phyloP scores from a whole-genome alignment of 2,888 invertebrate species.

The Leptopilina drosophilae region DNA sequence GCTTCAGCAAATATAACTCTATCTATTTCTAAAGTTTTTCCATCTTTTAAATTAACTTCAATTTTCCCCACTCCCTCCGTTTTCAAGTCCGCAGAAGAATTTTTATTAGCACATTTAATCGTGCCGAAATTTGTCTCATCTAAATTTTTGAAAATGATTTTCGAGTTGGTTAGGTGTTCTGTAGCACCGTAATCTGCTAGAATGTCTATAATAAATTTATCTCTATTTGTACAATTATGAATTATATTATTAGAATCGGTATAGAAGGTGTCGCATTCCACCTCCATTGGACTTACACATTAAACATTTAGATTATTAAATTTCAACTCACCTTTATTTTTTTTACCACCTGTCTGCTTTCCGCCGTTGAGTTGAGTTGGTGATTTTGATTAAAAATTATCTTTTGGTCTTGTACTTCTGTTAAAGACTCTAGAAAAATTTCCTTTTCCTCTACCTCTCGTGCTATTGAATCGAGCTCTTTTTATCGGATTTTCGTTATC shows the following conservation, averaged over 20 bases:
- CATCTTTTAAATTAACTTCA: neutral
- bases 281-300: neutral
- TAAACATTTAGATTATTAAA: neutral
- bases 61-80: too few species aligned
- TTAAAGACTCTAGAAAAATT: neutral
- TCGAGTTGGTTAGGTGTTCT: neutral
- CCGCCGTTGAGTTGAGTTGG: neutral
- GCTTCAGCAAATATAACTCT: constrained; percentile 5
- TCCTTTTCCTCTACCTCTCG: neutral
- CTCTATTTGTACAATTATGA: neutral
- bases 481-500: neutral
- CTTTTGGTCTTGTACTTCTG: neutral
- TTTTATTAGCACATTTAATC: constrained; percentile 53
- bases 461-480: neutral
- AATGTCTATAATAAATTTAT: constrained; percentile 1
- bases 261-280: neutral
- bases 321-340: neutral
- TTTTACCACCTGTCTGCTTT: neutral
- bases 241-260: neutral
- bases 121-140: neutral
- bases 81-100: constrained; percentile 44
- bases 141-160: constrained; percentile 8
- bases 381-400: neutral
- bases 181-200: neutral
- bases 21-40: neutral